A percentile compares a stretch with the other conserved stretches of the same genome.
Evolutionary conservation across 2,113 vertebrate genomes (phyloP).

Genomic region (Otis tarda): DNA sequence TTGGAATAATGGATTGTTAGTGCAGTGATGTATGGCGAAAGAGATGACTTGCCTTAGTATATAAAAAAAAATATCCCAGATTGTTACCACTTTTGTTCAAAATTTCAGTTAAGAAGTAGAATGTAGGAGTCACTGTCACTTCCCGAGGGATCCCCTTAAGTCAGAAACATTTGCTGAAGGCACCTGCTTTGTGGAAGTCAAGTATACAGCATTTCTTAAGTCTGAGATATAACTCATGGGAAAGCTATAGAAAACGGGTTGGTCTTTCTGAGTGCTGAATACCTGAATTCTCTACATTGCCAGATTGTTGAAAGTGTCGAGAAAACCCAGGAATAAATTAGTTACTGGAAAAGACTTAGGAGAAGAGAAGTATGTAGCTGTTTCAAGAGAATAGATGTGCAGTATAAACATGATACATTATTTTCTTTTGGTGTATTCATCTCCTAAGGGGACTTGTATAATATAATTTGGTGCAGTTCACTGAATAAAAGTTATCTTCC

Average conservation of each 20-base stretch:
- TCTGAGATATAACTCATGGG: background rate
- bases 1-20: background rate
- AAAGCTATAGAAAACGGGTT: background rate
- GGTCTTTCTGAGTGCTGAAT: background rate
- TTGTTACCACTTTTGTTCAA: background rate
- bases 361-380: background rate
- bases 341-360: background rate
- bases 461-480: background rate
- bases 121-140: constrained; percentile 19
- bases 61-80: background rate
- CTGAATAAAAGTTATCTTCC: background rate
- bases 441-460: background rate
- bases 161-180: constrained; percentile 26
- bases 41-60: background rate
- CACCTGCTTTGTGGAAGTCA: constrained; percentile 26
- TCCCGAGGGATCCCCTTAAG: background rate
- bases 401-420: background rate
- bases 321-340: background rate
- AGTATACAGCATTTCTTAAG: background rate
- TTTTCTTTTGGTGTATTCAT: background rate
- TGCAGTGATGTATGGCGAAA: background rate
- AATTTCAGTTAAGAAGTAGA: background rate
- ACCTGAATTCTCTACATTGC: background rate
- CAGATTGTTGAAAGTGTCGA: background rate
- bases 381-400: background rate